Percentiles rank a stretch among this genome's conserved stretches.
Evolutionary conservation across 2,888 invertebrate species (phyloP).

Genomic region (Glyphotaelius pellucidus): DNA sequence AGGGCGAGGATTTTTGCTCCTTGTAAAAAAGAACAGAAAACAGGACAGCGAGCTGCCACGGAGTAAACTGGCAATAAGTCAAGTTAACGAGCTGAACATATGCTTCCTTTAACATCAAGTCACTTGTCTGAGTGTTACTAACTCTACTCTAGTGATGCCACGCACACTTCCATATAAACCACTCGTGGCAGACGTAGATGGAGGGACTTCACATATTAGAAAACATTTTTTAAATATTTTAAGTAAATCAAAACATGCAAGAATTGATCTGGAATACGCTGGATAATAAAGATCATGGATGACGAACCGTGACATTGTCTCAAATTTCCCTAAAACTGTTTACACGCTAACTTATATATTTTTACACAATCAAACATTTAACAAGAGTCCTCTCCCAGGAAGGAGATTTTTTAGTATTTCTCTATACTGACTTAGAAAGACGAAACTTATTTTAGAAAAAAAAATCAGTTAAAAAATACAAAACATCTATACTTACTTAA

Average conservation of each 20-base stretch:
- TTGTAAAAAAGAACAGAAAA: constrained; percentile 57
- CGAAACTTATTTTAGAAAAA: not conserved
- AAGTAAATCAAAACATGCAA: too few species aligned
- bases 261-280: too few species aligned
- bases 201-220: not conserved
- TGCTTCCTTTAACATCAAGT: constrained; percentile 53
- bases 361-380: not conserved
- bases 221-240: not conserved
- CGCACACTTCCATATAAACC: constrained; percentile 1
- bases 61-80: constrained; percentile 61
- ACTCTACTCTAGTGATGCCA: constrained; percentile 30
- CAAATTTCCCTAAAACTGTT: too few species aligned
- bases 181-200: not conserved
- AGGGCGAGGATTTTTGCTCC: constrained; percentile 53
- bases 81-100: constrained; percentile 64
- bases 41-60: constrained; percentile 59
- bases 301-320: too few species aligned
- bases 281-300: too few species aligned
- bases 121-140: not conserved
- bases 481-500: too few species aligned
- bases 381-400: not conserved
- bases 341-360: too few species aligned
- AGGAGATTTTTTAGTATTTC: not conserved
- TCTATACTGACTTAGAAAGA: too few species aligned
- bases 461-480: not conserved